A percentile compares a stretch with the other conserved stretches of the same genome.
phyloP scores from a whole-genome alignment of 2,113 vertebrate genomes.

The Catharus bicknelli region DNA sequence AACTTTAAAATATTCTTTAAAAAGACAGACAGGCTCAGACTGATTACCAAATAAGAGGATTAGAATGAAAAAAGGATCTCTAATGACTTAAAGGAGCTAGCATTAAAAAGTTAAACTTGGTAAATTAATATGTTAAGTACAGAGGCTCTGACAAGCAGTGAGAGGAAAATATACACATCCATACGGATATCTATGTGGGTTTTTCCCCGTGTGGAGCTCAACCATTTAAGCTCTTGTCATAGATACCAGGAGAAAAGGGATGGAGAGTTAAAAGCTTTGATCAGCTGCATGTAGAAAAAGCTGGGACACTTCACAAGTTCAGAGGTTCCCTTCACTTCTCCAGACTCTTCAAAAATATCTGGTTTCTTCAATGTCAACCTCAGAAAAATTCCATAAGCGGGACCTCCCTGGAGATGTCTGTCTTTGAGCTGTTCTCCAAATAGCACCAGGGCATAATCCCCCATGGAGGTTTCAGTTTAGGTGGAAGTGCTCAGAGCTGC shows the following conservation, averaged over 20 bases:
- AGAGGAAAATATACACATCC: neutral
- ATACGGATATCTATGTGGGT: neutral
- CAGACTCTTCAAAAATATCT: neutral
- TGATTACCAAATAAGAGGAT: constrained; percentile 67
- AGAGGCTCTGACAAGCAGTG: constrained; percentile 27
- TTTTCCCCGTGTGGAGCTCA: neutral
- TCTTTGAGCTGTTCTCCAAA: constrained; percentile 15
- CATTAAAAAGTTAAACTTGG: constrained; percentile 56
- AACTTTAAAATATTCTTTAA: constrained; percentile 1
- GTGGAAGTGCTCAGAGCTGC: neutral
- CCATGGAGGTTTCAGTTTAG: neutral
- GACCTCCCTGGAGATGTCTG: neutral
- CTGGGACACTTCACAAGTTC: neutral
- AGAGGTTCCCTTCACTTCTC: constrained; percentile 5
- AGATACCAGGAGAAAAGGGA: neutral
- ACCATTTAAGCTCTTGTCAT: constrained; percentile 55
- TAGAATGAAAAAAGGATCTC: constrained; percentile 15
- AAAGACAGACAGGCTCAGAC: constrained; percentile 31
- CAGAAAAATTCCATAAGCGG: neutral
- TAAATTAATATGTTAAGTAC: constrained; percentile 53
- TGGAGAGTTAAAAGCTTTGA: constrained; percentile 41
- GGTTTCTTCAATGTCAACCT: neutral
- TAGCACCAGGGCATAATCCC: neutral
- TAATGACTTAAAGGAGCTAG: constrained; percentile 46
- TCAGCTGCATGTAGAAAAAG: neutral